Conservation (phyloP, 2,797 vertebrate species). For the Distichodus sexfasciatus region DNA sequence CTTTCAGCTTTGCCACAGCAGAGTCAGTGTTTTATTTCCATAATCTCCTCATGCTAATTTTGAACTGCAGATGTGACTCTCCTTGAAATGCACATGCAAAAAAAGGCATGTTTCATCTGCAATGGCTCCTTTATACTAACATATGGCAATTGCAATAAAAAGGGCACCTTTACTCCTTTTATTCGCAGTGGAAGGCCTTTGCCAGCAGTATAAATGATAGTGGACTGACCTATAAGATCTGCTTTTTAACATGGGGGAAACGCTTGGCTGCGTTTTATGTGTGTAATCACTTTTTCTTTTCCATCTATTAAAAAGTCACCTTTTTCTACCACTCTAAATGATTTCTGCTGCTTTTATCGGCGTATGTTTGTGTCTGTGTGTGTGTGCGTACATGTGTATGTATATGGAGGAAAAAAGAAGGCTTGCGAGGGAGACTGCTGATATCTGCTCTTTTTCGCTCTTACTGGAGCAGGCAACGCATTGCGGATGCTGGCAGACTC, state of each 20-base stretch:
- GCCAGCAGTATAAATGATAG: neutral
- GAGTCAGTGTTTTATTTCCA: no score
- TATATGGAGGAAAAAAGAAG: slow-evolving; percentile 54
- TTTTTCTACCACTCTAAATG: neutral
- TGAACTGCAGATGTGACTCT: no score
- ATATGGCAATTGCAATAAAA: no score
- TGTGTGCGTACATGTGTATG: slow-evolving; percentile 50
- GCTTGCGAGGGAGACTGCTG: slow-evolving; percentile 74
- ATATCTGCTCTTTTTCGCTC: slow-evolving; percentile 76
- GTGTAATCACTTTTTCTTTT: neutral
- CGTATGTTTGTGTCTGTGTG: slow-evolving; percentile 41
- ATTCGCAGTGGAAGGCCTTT: neutral
- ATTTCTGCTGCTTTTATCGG: slow-evolving; percentile 9
- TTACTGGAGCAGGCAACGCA: slow-evolving; percentile 76
- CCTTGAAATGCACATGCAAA: no score
- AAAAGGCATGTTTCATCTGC: no score
- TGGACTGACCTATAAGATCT: no score
- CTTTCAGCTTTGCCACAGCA: no score
- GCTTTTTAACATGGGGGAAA: no score
- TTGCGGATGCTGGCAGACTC: slow-evolving; percentile 80
- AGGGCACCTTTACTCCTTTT: no score
- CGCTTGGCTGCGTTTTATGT: slow-evolving; percentile 27
- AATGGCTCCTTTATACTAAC: no score
- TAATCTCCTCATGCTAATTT: no score
- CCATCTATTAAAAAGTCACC: slow-evolving; percentile 37